phyloP scores from a whole-genome alignment of 2,888 invertebrate genomes.

The Matsumyia berberina region DNA sequence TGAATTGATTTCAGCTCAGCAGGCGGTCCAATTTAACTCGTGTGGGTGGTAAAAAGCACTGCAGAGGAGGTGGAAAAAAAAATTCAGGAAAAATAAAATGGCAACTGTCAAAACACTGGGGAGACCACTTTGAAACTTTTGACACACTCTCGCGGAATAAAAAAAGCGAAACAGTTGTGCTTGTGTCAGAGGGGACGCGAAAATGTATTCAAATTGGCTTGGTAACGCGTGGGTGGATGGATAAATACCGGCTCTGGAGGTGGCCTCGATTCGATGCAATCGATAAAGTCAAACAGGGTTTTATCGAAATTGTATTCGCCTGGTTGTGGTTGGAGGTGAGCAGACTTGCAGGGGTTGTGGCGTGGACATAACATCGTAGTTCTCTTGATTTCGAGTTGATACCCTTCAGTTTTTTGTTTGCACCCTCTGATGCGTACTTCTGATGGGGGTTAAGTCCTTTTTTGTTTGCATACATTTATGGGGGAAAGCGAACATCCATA shows the following conservation, averaged over 20 bases:
- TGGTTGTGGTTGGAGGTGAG: not conserved
- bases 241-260: not conserved
- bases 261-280: conserved; percentile 13
- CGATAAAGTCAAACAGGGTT: conserved; percentile 45
- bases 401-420: not conserved
- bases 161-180: not conserved
- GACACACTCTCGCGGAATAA: conserved; percentile 34
- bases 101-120: conserved; percentile 20
- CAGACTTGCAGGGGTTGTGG: not conserved
- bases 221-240: conserved; percentile 9
- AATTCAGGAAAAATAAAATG: conserved; percentile 11
- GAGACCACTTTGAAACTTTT: conserved; percentile 10
- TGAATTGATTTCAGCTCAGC: conserved; percentile 4
- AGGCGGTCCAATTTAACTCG: conserved; percentile 19
- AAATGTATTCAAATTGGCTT: conserved; percentile 20
- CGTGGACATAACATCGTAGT: not conserved
- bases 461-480: conserved; percentile 2
- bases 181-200: not conserved
- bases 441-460: conserved; percentile 24
- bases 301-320: conserved; percentile 24
- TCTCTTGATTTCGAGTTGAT: not conserved
- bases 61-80: not conserved
- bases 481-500: not conserved
- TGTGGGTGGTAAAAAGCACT: too few relatives aligned
- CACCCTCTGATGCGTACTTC: not conserved